Percentiles rank a stretch among this genome's conserved stretches.
Conservation (phyloP, 2,797 vertebrate species). For the Jordanella pulchra region DNA sequence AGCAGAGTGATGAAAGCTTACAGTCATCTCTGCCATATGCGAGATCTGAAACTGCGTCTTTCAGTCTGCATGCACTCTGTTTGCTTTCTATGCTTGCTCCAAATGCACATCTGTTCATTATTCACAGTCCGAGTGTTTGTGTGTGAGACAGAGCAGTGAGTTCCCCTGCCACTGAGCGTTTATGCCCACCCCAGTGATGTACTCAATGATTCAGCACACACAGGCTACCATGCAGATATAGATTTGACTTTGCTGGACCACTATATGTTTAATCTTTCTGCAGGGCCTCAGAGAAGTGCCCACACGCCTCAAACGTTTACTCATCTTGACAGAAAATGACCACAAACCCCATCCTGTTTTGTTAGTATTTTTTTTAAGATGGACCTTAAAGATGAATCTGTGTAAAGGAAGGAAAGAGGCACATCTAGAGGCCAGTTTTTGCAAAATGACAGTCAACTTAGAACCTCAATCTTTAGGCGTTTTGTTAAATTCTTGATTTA, state of each 20-base stretch:
- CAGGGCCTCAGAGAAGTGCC: background rate
- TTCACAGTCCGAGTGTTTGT: slow-evolving; percentile 43
- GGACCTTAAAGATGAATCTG: background rate
- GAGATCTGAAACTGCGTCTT: slow-evolving; percentile 21
- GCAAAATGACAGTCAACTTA: background rate
- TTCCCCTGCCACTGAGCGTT: slow-evolving; percentile 54
- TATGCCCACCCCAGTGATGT: slow-evolving; percentile 56
- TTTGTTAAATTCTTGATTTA: background rate
- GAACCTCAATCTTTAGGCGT: background rate
- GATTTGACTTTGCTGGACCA: slow-evolving; percentile 33
- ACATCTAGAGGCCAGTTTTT: background rate
- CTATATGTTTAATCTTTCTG: slow-evolving; percentile 2
- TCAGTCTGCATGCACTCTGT: slow-evolving; percentile 17
- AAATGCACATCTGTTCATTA: slow-evolving; percentile 66
- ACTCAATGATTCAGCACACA: slow-evolving; percentile 69
- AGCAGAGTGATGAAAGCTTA: slow-evolving; percentile 26
- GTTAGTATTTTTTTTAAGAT: background rate
- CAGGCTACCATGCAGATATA: slow-evolving; percentile 53
- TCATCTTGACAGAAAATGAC: background rate
- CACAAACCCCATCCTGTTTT: background rate
- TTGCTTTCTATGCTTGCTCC: slow-evolving; percentile 39
- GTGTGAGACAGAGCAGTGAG: slow-evolving; percentile 30
- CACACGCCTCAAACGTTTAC: background rate
- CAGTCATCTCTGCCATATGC: slow-evolving; percentile 23
- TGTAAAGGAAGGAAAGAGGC: background rate